Percentiles rank a stretch among this genome's conserved stretches.
Conservation (phyloP, 2,113 vertebrate genomes). For the Chrysemys picta region DNA sequence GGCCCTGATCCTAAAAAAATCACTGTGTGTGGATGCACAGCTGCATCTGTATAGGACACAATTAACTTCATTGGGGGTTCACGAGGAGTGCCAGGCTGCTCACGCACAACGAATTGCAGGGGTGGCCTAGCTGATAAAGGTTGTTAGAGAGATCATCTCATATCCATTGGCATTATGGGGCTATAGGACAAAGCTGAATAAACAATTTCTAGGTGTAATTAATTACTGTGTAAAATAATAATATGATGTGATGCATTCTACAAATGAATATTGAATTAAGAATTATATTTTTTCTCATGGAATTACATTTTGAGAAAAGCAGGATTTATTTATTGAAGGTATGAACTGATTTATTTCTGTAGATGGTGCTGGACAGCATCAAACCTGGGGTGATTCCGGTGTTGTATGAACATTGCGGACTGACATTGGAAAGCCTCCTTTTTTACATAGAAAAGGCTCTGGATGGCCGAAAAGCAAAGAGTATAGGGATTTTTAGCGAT, state of each 20-base stretch:
- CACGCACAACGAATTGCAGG: background rate
- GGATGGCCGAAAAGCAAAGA: slow-evolving; percentile 74
- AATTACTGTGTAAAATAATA: background rate
- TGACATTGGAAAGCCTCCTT: slow-evolving; percentile 80
- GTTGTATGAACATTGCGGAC: slow-evolving; percentile 82
- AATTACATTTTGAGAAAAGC: background rate
- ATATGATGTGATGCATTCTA: background rate
- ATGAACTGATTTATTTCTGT: background rate
- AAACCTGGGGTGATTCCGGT: slow-evolving; percentile 74
- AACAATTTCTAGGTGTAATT: background rate
- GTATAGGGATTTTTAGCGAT: slow-evolving; percentile 83
- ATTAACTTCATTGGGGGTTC: background rate
- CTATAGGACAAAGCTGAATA: background rate
- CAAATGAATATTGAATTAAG: background rate
- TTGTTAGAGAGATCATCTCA: background rate
- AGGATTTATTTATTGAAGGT: background rate
- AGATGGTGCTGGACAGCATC: slow-evolving; percentile 84
- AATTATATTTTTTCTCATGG: background rate
- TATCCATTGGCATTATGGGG: background rate
- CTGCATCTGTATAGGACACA: background rate
- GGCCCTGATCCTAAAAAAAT: background rate
- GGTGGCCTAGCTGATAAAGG: background rate
- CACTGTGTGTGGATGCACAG: background rate
- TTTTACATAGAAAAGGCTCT: slow-evolving; percentile 75
- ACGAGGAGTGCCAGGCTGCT: background rate